Conservation (phyloP, 2,113 vertebrate genomes). For the Pachypanchax playfairii region DNA sequence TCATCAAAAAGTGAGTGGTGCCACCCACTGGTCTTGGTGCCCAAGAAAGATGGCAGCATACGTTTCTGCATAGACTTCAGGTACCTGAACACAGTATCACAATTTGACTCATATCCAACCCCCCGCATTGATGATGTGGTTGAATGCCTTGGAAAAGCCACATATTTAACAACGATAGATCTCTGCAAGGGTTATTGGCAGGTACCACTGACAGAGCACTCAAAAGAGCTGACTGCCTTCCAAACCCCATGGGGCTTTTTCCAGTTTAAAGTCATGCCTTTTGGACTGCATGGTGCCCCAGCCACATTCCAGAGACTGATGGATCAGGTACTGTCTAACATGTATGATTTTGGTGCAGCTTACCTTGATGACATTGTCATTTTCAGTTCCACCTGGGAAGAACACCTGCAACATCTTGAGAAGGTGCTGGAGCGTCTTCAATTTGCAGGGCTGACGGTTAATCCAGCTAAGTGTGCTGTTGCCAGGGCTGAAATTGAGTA, state of each 20-base stretch:
- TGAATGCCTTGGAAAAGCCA: background rate
- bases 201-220: background rate
- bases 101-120: background rate
- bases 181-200: background rate
- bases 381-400: background rate
- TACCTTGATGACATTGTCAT: slow-evolving; percentile 3
- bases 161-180: background rate
- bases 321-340: background rate
- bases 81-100: background rate
- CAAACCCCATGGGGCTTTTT: no score
- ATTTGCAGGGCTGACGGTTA: background rate
- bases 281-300: no score
- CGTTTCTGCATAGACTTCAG: background rate
- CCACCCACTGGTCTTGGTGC: no score
- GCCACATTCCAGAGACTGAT: background rate
- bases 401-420: slow-evolving; percentile 1
- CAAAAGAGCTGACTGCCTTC: background rate
- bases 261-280: background rate
- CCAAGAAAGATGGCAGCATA: no score
- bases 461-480: background rate
- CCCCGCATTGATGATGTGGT: background rate
- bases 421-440: background rate
- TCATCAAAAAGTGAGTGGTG: no score
- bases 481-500: slow-evolving; percentile 3
- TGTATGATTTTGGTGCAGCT: background rate